These are phyloP conservation scores for Acanthurus tractus DNA, from an alignment of 2,797 vertebrate genomes.

Conservation along the genomic window DNA sequence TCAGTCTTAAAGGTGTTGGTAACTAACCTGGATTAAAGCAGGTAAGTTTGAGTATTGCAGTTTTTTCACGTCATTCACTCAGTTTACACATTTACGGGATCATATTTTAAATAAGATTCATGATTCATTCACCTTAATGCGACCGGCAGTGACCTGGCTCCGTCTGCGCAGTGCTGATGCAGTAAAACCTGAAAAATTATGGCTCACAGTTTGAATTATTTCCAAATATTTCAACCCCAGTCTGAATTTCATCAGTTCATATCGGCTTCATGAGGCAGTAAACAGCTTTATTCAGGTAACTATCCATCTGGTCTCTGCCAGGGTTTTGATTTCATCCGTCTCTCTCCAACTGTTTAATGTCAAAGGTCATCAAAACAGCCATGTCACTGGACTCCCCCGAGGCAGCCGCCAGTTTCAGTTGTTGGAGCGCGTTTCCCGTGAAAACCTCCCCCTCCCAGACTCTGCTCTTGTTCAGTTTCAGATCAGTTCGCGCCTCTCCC, in stretches of 20 bases:
- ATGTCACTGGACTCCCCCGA: slow-evolving; percentile 75
- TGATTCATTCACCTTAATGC: neutral
- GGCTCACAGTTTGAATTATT: slow-evolving; percentile 49
- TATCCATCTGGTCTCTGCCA: neutral
- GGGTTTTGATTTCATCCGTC: slow-evolving; percentile 54
- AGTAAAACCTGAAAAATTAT: slow-evolving; percentile 42
- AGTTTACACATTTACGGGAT: slow-evolving; percentile 39
- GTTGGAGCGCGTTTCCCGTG: slow-evolving; percentile 66
- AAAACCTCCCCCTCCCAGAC: slow-evolving; percentile 87
- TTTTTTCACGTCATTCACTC: slow-evolving; percentile 23
- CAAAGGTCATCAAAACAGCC: slow-evolving; percentile 86
- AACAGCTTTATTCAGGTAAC: slow-evolving; percentile 5
- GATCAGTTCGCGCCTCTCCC: slow-evolving; percentile 75
- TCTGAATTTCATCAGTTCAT: slow-evolving; percentile 26
- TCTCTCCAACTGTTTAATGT: slow-evolving; percentile 70
- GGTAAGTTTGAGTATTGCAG: neutral
- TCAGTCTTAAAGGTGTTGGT: neutral
- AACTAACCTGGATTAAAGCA: slow-evolving; percentile 22
- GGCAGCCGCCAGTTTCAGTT: slow-evolving; percentile 82
- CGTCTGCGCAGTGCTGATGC: neutral
- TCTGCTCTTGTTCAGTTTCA: slow-evolving; percentile 81
- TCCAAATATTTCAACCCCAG: slow-evolving; percentile 11
- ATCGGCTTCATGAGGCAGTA: neutral
- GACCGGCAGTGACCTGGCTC: neutral
- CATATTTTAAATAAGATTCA: neutral